Conservation (phyloP, 2,113 vertebrate genomes). For the Vombatus ursinus region DNA sequence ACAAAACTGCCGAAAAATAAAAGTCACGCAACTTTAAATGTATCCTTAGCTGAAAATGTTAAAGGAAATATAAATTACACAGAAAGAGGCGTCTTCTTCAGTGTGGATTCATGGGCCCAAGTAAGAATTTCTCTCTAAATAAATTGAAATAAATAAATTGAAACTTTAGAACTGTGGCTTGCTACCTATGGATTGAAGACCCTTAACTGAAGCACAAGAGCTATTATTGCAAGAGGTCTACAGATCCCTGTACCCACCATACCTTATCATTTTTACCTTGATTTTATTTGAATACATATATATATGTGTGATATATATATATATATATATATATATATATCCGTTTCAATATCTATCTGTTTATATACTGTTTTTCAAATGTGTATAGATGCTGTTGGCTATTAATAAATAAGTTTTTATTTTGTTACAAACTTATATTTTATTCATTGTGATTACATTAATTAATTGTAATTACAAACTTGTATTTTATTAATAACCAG, state of each 20-base stretch:
- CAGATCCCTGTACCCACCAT: neutral
- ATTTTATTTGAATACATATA: neutral
- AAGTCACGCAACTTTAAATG: slow-evolving; percentile 67
- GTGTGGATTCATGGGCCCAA: slow-evolving; percentile 79
- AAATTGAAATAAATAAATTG: neutral
- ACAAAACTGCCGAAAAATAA: slow-evolving; percentile 65
- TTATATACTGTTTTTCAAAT: neutral
- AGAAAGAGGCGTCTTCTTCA: slow-evolving; percentile 82
- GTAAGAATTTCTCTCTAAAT: slow-evolving; percentile 67
- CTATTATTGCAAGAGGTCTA: neutral
- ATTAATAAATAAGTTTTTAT: neutral
- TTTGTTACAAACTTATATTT: neutral
- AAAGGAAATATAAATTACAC: slow-evolving; percentile 78
- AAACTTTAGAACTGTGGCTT: neutral
- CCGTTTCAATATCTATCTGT: too few relatives aligned
- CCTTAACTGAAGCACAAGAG: neutral
- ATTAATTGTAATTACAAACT: neutral
- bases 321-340: neutral
- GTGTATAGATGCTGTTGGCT: neutral
- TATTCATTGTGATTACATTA: neutral
- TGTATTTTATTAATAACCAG: neutral
- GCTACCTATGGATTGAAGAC: neutral
- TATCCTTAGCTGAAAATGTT: slow-evolving; percentile 42
- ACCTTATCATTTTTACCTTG: neutral
- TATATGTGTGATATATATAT: neutral